Percentiles rank a stretch among this genome's conserved stretches.
These are phyloP conservation scores for Chanos chanos DNA, from an alignment of 2,797 vertebrate species.

Conservation along the genomic window DNA sequence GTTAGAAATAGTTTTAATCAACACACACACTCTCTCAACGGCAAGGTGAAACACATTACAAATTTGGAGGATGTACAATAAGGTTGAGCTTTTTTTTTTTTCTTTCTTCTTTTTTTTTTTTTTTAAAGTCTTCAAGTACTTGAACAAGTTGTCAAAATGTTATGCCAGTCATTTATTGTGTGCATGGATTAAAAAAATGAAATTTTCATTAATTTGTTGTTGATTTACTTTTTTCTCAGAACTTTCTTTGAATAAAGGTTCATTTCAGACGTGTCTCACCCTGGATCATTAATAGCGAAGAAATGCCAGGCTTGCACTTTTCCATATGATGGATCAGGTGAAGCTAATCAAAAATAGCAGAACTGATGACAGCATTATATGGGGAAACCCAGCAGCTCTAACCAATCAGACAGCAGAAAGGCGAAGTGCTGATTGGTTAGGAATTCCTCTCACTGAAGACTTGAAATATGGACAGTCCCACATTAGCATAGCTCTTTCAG, in stretches of 20 bases:
- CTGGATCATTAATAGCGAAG: too few relatives aligned
- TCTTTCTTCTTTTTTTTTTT: conserved; percentile 2
- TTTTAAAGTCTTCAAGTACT: conserved; percentile 45
- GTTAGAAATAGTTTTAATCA: conserved; percentile 46
- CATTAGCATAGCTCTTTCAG: too few relatives aligned
- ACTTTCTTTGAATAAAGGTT: not conserved
- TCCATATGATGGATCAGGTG: too few relatives aligned
- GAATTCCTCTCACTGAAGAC: too few relatives aligned
- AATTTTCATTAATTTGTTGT: conserved; percentile 2
- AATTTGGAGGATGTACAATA: conserved; percentile 9
- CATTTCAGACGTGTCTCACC: not conserved
- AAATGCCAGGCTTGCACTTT: too few relatives aligned
- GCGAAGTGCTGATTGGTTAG: too few relatives aligned
- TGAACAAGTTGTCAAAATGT: conserved; percentile 53
- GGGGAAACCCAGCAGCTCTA: too few relatives aligned
- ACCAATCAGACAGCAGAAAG: too few relatives aligned
- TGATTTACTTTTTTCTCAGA: too few relatives aligned
- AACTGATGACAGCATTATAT: too few relatives aligned
- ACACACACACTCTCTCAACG: conserved; percentile 8
- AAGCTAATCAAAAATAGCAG: too few relatives aligned
- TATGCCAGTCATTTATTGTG: conserved; percentile 55
- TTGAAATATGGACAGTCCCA: too few relatives aligned
- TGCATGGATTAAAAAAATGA: conserved; percentile 67
- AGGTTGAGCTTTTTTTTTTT: not conserved
- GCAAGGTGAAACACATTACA: conserved; percentile 46